These are phyloP conservation scores for Tinea pellionella DNA, from an alignment of 2,888 invertebrate genomes.

Conservation along the genomic window DNA sequence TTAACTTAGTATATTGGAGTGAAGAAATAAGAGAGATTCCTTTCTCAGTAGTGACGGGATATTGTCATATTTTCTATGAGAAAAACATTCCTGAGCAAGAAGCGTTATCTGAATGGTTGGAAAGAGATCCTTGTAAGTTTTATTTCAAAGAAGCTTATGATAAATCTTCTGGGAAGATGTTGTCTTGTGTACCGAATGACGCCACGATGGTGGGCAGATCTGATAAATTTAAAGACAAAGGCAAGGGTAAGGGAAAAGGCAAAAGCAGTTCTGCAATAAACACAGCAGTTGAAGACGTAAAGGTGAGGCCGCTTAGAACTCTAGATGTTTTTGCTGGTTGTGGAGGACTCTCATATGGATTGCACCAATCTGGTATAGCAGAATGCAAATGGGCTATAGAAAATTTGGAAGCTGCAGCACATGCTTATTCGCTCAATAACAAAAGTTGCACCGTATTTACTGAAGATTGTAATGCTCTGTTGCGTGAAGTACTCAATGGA, in stretches of 20 bases:
- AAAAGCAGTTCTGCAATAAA: constrained; percentile 29
- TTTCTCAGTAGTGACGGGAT: constrained; percentile 73
- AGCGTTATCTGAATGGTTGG: constrained; percentile 70
- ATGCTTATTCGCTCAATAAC: constrained; percentile 83
- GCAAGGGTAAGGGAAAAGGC: constrained; percentile 75
- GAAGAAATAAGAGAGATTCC: constrained; percentile 74
- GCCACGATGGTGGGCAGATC: constrained; percentile 69
- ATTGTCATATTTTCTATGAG: constrained; percentile 75
- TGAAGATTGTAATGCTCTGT: constrained; percentile 83
- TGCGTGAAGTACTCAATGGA: constrained; percentile 76
- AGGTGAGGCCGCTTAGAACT: constrained; percentile 68
- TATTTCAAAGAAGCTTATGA: constrained; percentile 80
- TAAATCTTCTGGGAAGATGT: constrained; percentile 58
- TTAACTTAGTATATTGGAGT: constrained; percentile 83
- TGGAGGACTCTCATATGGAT: constrained; percentile 83
- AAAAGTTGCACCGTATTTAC: constrained; percentile 78
- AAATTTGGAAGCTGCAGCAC: constrained; percentile 79
- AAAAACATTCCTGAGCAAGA: constrained; percentile 68
- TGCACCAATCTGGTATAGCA: constrained; percentile 76
- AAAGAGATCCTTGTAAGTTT: constrained; percentile 75
- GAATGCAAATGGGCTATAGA: constrained; percentile 86
- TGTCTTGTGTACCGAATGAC: constrained; percentile 71
- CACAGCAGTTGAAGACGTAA: constrained; percentile 30
- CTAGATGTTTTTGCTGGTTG: constrained; percentile 90
- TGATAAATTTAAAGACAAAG: constrained; percentile 74